phyloP scores from a whole-genome alignment of 2,113 vertebrate species.

The Cebidichthys violaceus region DNA sequence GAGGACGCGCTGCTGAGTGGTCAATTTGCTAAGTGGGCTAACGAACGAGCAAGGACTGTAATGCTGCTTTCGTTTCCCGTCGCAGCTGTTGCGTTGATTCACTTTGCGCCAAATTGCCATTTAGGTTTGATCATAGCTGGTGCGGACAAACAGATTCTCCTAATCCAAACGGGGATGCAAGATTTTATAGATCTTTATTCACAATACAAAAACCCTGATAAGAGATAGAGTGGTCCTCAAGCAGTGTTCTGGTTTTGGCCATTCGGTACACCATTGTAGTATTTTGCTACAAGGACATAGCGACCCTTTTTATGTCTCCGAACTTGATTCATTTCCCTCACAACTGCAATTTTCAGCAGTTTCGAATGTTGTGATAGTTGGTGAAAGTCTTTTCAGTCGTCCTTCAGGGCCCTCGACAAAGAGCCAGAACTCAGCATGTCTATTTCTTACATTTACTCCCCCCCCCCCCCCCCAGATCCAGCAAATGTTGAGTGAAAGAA shows the following conservation, averaged over 20 bases:
- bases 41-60: conserved; percentile 29
- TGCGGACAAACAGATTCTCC: background rate
- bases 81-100: conserved; percentile 6
- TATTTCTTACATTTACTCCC: conserved; percentile 75
- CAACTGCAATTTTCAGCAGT: background rate
- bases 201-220: background rate
- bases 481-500: conserved; percentile 73
- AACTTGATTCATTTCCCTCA: background rate
- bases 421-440: conserved; percentile 72
- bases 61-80: conserved; percentile 38
- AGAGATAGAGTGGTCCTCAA: background rate
- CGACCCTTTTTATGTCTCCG: background rate
- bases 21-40: conserved; percentile 59
- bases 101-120: conserved; percentile 15
- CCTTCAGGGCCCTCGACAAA: conserved; percentile 49
- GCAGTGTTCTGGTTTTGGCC: background rate
- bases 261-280: background rate
- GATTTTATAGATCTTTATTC: conserved; percentile 11
- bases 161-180: background rate
- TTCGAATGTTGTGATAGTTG: conserved; percentile 31
- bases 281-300: background rate
- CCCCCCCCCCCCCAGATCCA: conserved; percentile 63
- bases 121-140: conserved; percentile 1
- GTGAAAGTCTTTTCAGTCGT: conserved; percentile 55
- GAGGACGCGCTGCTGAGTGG: conserved; percentile 55